A percentile compares a stretch with the other conserved stretches of the same genome.
Conservation (phyloP, 2,797 vertebrate species). For the Leptatherina wallacei region DNA sequence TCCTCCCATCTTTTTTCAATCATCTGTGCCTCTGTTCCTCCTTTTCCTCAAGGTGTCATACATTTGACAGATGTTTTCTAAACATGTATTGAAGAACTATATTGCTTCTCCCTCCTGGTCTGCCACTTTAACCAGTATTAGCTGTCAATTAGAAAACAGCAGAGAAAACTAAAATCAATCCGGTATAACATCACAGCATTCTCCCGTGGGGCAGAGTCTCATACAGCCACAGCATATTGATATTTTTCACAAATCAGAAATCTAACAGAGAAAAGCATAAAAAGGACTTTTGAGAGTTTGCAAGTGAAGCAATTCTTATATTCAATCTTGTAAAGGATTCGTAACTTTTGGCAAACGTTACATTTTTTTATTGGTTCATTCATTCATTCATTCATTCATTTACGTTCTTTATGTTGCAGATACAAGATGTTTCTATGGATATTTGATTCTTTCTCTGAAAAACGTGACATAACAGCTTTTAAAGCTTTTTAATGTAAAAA, state of each 20-base stretch:
- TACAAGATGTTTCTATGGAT: too few relatives aligned
- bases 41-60: slow-evolving; percentile 13
- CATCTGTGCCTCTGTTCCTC: not conserved
- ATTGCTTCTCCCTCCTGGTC: slow-evolving; percentile 29
- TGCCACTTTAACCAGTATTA: slow-evolving; percentile 25
- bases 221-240: slow-evolving; percentile 23
- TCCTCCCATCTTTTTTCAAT: not conserved
- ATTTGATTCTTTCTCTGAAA: too few relatives aligned
- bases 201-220: slow-evolving; percentile 1
- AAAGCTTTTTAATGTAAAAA: too few relatives aligned
- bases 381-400: not conserved
- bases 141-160: slow-evolving; percentile 43
- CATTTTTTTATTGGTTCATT: not conserved
- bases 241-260: slow-evolving; percentile 39
- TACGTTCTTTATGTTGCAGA: not conserved
- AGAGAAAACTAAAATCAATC: slow-evolving; percentile 52
- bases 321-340: slow-evolving; percentile 31
- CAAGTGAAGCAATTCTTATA: slow-evolving; percentile 23
- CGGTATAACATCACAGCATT: slow-evolving; percentile 3
- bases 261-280: not conserved
- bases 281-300: slow-evolving; percentile 1
- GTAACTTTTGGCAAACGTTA: not conserved
- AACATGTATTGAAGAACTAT: slow-evolving; percentile 55
- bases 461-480: too few relatives aligned
- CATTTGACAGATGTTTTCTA: slow-evolving; percentile 40